These are phyloP conservation scores for Metallyticus violacea DNA, from an alignment of 2,888 invertebrate species.

Conservation along the genomic window DNA sequence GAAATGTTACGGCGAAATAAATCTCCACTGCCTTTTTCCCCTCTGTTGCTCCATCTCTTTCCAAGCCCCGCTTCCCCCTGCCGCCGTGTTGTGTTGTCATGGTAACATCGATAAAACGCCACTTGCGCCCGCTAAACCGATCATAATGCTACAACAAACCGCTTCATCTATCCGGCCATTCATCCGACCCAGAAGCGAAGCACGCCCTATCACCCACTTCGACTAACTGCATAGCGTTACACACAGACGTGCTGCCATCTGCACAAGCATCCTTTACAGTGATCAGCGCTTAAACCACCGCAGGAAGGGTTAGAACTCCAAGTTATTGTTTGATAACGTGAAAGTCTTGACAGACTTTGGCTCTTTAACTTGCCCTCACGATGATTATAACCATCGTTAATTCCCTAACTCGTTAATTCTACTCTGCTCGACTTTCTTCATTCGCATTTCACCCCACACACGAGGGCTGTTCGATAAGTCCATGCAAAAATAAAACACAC, in stretches of 20 bases:
- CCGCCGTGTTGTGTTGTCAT: not conserved
- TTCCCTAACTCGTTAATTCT: too few relatives aligned
- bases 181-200: not conserved
- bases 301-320: too few relatives aligned
- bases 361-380: too few relatives aligned
- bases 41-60: not conserved
- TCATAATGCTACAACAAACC: constrained; percentile 17
- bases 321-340: too few relatives aligned
- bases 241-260: not conserved
- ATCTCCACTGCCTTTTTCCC: constrained; percentile 3
- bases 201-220: not conserved
- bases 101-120: constrained; percentile 24
- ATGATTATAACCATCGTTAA: too few relatives aligned
- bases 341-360: too few relatives aligned
- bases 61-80: not conserved
- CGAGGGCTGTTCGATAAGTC: too few relatives aligned
- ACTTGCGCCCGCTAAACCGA: constrained; percentile 21
- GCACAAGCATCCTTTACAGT: not conserved
- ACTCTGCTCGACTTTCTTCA: too few relatives aligned
- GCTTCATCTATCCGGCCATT: constrained; percentile 3
- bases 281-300: too few relatives aligned
- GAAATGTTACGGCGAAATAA: constrained; percentile 24
- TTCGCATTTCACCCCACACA: too few relatives aligned
- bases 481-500: too few relatives aligned
- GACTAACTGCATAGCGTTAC: not conserved